Base-by-base conservation (phyloP, 2,888 invertebrate species). In the Asteroscopus sphinx region DNA sequence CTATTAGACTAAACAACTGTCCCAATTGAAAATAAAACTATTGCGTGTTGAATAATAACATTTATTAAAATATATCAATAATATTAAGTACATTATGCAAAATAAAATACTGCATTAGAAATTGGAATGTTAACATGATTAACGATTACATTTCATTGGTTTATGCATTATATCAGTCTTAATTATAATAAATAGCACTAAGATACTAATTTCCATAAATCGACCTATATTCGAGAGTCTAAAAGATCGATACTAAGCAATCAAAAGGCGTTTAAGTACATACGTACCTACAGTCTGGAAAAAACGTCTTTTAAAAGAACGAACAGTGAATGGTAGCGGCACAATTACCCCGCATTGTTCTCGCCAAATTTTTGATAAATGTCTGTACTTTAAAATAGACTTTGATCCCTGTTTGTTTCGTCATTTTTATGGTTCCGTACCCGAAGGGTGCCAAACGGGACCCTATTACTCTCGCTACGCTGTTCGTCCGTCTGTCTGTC, bases 121-220 rank as follows among this genome's bases (percentile, higher is more conserved):
- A 73, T 68, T 47, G 85, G 85, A 86, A 86, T 85, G 83, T 80
- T 75, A 73, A 72, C 49, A 58, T 39, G 51, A 59, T 61, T 54
- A 56, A 67, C 57, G 70, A 76, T 72, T 65, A 68, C 30, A 68
- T 59, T 55, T 63, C 44, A 73, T 73, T 70, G 55, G 64, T 70
- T 56, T 64, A 76, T 55, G 45, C 62, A 70, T 67, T 54, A 68
- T 41, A 68, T 85, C 86, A 85, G 86, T 85, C 85, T 85, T 84
- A 84, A 81, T 62, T 61, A n/a, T n/a, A 80, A 83, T 76, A 66
- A 57, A 63, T 51, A 69, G 48, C 55, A 54, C 53, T 57, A 41
- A 64, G 53, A 15, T 45, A 63, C 41, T 47, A 60, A 51, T 25
- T 21, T 16, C 15, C 26, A 32, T 39, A 47, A 8, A 52, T 44